Percentiles rank a stretch among this genome's conserved stretches.
Evolutionary conservation across 1,140 invertebrate species (phyloP).

Genomic region (Bombus terrestris): DNA sequence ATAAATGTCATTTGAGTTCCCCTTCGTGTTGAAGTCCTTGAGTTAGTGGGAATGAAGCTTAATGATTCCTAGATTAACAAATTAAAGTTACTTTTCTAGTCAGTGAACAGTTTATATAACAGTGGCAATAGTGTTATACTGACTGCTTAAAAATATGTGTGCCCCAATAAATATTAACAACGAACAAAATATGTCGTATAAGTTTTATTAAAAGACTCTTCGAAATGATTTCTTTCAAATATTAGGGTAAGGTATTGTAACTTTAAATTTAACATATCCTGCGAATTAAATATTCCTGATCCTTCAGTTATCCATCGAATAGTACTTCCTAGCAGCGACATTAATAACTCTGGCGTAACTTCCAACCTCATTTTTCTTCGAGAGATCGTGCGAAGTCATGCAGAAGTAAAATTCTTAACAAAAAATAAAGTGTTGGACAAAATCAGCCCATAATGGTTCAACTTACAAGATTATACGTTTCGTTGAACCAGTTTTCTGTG

Average conservation of each 20-base stretch:
- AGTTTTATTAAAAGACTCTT: too few relatives aligned
- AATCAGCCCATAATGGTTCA: conserved; percentile 11
- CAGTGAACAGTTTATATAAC: background rate
- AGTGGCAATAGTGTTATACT: background rate
- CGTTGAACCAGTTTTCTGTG: conserved; percentile 20
- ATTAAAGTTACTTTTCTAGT: background rate
- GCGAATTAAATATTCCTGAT: background rate
- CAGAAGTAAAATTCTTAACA: background rate
- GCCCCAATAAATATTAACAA: background rate
- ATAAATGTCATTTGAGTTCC: background rate
- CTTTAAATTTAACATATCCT: background rate
- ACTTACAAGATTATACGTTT: conserved; percentile 30
- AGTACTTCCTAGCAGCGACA: background rate
- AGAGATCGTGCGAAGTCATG: background rate
- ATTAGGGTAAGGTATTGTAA: background rate
- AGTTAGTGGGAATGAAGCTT: background rate
- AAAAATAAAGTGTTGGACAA: background rate
- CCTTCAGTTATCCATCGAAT: background rate
- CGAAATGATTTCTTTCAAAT: background rate
- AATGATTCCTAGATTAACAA: conserved; percentile 1
- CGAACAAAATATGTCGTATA: too few relatives aligned
- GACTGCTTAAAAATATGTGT: background rate
- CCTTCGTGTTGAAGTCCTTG: background rate
- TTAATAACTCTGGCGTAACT: background rate
- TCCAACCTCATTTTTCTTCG: background rate